Evolutionary conservation across 1,140 invertebrate genomes (phyloP).

Genomic region (Drosophila sulfurigaster): DNA sequence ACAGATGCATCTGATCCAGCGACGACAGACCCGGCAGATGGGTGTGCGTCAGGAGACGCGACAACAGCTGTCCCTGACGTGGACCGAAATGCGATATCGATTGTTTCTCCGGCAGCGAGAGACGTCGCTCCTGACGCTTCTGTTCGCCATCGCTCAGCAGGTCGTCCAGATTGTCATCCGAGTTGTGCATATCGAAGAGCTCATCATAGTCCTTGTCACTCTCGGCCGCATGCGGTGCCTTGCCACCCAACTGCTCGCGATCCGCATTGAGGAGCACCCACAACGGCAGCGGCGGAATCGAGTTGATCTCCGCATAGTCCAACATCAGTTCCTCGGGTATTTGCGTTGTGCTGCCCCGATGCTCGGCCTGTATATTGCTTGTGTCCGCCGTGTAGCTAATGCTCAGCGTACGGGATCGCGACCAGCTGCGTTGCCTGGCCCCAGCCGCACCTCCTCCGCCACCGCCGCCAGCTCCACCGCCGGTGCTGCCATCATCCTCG

Average conservation of each 20-base stretch:
- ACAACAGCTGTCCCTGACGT: conserved; percentile 91
- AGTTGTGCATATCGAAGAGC: conserved; percentile 92
- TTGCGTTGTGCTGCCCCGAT: conserved; percentile 87
- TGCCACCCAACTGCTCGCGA: conserved; percentile 89
- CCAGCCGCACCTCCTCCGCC: conserved; percentile 30
- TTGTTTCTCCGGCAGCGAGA: conserved; percentile 89
- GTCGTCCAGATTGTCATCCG: conserved; percentile 94
- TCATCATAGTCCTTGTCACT: conserved; percentile 93
- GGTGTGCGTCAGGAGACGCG: conserved; percentile 96
- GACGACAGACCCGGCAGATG: conserved; percentile 98
- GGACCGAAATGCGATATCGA: conserved; percentile 93
- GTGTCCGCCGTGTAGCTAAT: conserved; percentile 92
- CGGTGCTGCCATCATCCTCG: conserved; percentile 87
- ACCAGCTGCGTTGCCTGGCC: conserved; percentile 90
- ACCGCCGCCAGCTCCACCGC: conserved; percentile 81
- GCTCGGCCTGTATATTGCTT: conserved; percentile 87
- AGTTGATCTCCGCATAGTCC: conserved; percentile 98
- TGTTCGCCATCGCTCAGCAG: conserved; percentile 89
- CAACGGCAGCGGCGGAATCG: conserved; percentile 97
- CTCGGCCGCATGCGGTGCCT: conserved; percentile 85
- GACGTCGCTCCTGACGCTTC: conserved; percentile 88
- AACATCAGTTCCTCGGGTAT: conserved; percentile 94
- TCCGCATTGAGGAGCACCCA: conserved; percentile 98
- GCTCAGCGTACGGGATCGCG: conserved; percentile 93
- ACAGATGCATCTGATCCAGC: conserved; percentile 99